Evolutionary conservation across 2,113 vertebrate species (phyloP).

Genomic region (Galeopterus variegatus): DNA sequence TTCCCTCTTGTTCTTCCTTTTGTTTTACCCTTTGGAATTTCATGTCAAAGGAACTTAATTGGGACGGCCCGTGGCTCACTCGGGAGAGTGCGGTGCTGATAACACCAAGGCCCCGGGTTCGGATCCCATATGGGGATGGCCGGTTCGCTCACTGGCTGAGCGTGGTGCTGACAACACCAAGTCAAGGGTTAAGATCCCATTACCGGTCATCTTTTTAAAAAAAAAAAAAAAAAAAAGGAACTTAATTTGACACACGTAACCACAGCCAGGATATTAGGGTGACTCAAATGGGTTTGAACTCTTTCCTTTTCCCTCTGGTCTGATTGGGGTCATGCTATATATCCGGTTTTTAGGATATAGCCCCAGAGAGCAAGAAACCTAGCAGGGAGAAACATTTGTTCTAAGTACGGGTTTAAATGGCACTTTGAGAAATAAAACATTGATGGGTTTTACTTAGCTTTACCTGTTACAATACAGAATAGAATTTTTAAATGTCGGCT

Average conservation of each 20-base stretch:
- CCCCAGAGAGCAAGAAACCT: background rate
- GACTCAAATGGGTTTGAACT: background rate
- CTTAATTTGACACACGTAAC: background rate
- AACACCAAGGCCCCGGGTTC: too few species aligned
- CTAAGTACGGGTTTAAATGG: background rate
- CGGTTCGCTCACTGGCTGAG: too few species aligned
- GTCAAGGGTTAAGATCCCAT: too few species aligned
- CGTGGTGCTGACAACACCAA: too few species aligned
- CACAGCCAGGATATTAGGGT: background rate
- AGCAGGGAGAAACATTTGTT: background rate
- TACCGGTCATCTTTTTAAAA: too few species aligned
- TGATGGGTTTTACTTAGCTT: background rate
- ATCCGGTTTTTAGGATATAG: background rate
- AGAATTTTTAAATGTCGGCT: constrained; percentile 5
- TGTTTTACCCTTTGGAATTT: background rate
- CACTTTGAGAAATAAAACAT: background rate
- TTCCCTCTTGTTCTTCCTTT: background rate
- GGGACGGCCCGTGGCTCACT: too few species aligned
- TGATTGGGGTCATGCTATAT: background rate
- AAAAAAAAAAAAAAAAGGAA: too few species aligned
- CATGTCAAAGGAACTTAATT: background rate
- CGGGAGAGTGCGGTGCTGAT: too few species aligned
- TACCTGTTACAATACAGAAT: constrained; percentile 1
- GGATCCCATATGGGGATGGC: too few species aligned
- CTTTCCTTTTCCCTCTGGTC: background rate